These are phyloP conservation scores for Centroberyx gerrardi DNA, from an alignment of 2,797 vertebrate species.

Conservation along the genomic window DNA sequence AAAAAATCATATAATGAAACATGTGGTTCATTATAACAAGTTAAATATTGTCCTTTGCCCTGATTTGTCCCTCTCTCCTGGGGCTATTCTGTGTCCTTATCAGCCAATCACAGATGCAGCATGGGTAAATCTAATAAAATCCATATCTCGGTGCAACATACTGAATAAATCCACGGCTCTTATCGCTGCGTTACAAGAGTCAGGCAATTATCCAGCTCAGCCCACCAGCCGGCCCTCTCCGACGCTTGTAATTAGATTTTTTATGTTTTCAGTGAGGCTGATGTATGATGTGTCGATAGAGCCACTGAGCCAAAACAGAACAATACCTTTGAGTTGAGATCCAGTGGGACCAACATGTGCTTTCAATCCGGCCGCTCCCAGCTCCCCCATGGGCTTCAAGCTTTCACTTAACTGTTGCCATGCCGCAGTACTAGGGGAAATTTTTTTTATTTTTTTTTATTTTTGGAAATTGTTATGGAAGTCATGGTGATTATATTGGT, in stretches of 20 bases:
- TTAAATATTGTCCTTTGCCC: neutral
- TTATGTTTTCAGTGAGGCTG: slow-evolving; percentile 38
- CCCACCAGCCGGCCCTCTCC: slow-evolving; percentile 5
- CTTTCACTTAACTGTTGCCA: slow-evolving; percentile 57
- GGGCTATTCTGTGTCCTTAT: slow-evolving; percentile 4
- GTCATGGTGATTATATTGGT: slow-evolving; percentile 33
- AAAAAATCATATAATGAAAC: slow-evolving; percentile 8
- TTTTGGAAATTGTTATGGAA: neutral
- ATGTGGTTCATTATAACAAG: neutral
- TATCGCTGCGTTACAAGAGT: slow-evolving; percentile 38
- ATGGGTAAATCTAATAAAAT: slow-evolving; percentile 23
- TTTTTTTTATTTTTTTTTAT: slow-evolving; percentile 1
- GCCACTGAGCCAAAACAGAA: slow-evolving; percentile 62
- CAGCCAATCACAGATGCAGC: neutral
- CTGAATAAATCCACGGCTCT: slow-evolving; percentile 17
- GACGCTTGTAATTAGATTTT: slow-evolving; percentile 34
- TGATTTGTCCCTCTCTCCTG: slow-evolving; percentile 6
- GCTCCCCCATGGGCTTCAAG: slow-evolving; percentile 58
- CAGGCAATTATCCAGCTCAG: slow-evolving; percentile 19
- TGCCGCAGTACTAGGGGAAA: slow-evolving; percentile 24
- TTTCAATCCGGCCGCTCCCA: slow-evolving; percentile 78
- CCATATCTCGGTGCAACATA: slow-evolving; percentile 14
- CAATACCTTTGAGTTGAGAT: slow-evolving; percentile 48
- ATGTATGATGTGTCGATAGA: slow-evolving; percentile 71
- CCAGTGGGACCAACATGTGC: slow-evolving; percentile 72